Conservation (phyloP, 2,888 invertebrate genomes). For the Xylophagus ater region DNA sequence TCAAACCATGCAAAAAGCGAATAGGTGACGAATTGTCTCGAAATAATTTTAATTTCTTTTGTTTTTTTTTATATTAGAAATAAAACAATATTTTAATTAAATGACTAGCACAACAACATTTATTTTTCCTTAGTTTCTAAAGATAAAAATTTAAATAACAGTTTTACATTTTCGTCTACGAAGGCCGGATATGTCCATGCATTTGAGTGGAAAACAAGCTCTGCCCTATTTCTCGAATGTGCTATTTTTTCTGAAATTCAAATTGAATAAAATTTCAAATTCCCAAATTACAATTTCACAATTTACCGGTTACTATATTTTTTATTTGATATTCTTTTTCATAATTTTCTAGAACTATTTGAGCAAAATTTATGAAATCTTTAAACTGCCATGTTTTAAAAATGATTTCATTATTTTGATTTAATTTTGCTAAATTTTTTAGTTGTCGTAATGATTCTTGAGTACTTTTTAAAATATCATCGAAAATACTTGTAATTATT, state of each 20-base stretch:
- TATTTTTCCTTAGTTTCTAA: slow-evolving; percentile 24
- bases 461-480: slow-evolving; percentile 26
- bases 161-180: slow-evolving; percentile 25
- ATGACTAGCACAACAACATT: no score
- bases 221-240: slow-evolving; percentile 25
- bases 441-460: slow-evolving; percentile 26
- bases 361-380: slow-evolving; percentile 25
- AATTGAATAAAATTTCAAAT: background rate
- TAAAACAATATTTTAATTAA: no score
- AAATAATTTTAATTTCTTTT: no score
- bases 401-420: slow-evolving; percentile 23
- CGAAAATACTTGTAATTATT: slow-evolving; percentile 28
- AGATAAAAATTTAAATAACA: slow-evolving; percentile 25
- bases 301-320: slow-evolving; percentile 27
- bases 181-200: slow-evolving; percentile 32
- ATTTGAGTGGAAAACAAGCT: slow-evolving; percentile 26
- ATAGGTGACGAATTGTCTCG: no score
- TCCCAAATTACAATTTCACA: background rate
- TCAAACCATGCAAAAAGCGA: no score
- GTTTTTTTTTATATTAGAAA: no score
- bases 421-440: slow-evolving; percentile 24
- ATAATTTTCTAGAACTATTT: slow-evolving; percentile 25
- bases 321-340: slow-evolving; percentile 27
- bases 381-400: slow-evolving; percentile 31
- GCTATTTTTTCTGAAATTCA: slow-evolving; percentile 26